Evolutionary conservation across 1,140 invertebrate species (phyloP), one percentile per base, ranked within the genome.

Genomic region (Bombus haemorrhoidalis): DNA sequence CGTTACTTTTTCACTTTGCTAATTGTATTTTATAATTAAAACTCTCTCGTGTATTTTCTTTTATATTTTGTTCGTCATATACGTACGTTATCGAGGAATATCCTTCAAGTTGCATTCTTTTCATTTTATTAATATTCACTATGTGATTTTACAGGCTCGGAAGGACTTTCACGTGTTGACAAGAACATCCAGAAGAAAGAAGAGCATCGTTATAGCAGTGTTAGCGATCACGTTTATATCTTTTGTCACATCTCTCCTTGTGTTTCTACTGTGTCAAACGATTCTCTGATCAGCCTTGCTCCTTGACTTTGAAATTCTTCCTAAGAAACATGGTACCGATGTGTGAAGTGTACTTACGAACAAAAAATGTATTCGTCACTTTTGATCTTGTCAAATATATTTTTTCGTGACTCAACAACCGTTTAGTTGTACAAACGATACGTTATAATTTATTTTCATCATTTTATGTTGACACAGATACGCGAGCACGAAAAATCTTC

Each of bases 91-190:
- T 6, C 15, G 15, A 47, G 43, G 15, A 47, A 47, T 47, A 47
- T 47, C 18, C 15, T 47, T 18, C 5, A 6, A 53, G 47, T 53
- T 53, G 18, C 0, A 32, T 25, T 4, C 8, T 25, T 25, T 10
- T 25, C 9, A 1, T 12, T 32, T 32, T 13, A 41, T 28, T 5
- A 41, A 39, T 80, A 34, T 37, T 77, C 59, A 39, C 4, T 25
- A 18, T 37, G 9, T 39, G 2, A 22, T 68, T 37, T 34, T n/a
- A 34, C 74, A 92, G 92, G 79, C 85, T 0, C 78, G 77, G 1
- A 92, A 86, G 32, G 87, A 92, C 68, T 92, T 91, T 72, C 86
- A 82, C 39, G 72, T 89, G 53, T 25, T 39, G 12, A 57, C 79
- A 2, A 86, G 72, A 59, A 41, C 57, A 8, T 13, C 74, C 2